Evolutionary conservation across 2,113 vertebrate species (phyloP), one percentile per base, ranked within the genome.

Genomic region (Catharus bicknelli): DNA sequence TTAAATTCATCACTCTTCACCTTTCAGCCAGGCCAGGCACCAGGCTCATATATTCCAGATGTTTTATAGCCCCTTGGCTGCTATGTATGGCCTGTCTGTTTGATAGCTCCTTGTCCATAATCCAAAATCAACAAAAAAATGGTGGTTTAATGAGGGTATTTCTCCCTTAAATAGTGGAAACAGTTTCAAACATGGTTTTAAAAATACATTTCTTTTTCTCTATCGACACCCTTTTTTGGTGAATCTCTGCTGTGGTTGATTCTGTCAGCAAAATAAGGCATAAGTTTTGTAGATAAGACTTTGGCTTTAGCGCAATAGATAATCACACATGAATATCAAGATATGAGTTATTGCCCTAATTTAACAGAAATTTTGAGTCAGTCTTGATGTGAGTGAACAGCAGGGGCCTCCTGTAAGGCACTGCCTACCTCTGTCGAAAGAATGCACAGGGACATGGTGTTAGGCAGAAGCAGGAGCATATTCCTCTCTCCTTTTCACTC

Each of bases 31-130:
- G 62, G 53, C 88, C 75, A 80, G 40, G 67, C 86, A 96, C 16
- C 70, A 77, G 32, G 30, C 66, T 90, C 27, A 85, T 92, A 42
- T 42, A 64, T 94, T 95, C 62, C 91, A 93, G 93, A 87, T 92
- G 76, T 67, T 96, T 81, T 83, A 43, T 66, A 90, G 67, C 50
- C 66, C 51, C 16, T 82, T 94, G 84, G 78, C 72, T 93, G 57
- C 88, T 86, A 25, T 4, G 0, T 84, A 20, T 83, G 68, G 93
- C 63, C 38, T 40, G 90, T 92, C 43, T 73, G 55, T 85, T 86
- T 81, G 78, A 69, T 90, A 93, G 48, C 75, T 85, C 47, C 53
- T 55, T 91, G 69, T 83, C 76, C 45, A 6, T 88, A 88, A 86
- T 74, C 82, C 85, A 88, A 94, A 90, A 92, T 45, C 68, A 86